A percentile compares a stretch with the other conserved stretches of the same genome.
phyloP scores from a whole-genome alignment of 2,888 invertebrate genomes.

The Torymus tubicola region DNA sequence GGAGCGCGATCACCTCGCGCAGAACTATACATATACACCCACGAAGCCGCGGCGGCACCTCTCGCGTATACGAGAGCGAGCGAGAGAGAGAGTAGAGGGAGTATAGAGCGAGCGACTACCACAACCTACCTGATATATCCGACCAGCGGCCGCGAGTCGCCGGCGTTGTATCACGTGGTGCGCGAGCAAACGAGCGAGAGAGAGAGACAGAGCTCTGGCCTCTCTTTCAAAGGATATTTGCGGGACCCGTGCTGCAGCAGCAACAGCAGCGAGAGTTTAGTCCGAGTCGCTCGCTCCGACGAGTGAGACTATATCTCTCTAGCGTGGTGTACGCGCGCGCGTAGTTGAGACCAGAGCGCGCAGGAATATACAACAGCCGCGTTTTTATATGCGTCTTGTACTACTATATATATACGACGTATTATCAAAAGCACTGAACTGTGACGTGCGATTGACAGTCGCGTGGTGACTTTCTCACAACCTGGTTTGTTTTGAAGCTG shows the following conservation, averaged over 20 bases:
- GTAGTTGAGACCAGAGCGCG: neutral
- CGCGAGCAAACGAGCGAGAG: neutral
- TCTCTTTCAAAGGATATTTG: slow-evolving; percentile 70
- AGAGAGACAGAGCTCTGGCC: slow-evolving; percentile 55
- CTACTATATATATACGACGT: too few relatives aligned
- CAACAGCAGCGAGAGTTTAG: slow-evolving; percentile 61
- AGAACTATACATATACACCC: slow-evolving; percentile 33
- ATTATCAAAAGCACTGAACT: too few relatives aligned
- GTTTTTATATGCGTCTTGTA: neutral
- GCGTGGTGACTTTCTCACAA: too few relatives aligned
- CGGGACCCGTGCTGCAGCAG: slow-evolving; percentile 60
- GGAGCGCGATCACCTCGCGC: neutral
- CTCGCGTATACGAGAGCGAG: neutral
- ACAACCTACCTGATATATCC: slow-evolving; percentile 68
- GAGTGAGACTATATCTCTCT: slow-evolving; percentile 59
- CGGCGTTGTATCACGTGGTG: slow-evolving; percentile 32
- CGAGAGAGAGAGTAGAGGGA: neutral
- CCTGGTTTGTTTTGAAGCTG: too few relatives aligned
- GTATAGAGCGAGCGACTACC: slow-evolving; percentile 18
- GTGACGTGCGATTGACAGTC: too few relatives aligned
- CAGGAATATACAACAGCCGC: neutral
- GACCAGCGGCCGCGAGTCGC: slow-evolving; percentile 68
- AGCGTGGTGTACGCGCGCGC: neutral
- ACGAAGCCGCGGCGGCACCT: slow-evolving; percentile 23
- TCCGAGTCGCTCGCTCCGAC: slow-evolving; percentile 67